Evolutionary conservation across 2,797 vertebrate species (phyloP).

Genomic region (Diplodus sargus): DNA sequence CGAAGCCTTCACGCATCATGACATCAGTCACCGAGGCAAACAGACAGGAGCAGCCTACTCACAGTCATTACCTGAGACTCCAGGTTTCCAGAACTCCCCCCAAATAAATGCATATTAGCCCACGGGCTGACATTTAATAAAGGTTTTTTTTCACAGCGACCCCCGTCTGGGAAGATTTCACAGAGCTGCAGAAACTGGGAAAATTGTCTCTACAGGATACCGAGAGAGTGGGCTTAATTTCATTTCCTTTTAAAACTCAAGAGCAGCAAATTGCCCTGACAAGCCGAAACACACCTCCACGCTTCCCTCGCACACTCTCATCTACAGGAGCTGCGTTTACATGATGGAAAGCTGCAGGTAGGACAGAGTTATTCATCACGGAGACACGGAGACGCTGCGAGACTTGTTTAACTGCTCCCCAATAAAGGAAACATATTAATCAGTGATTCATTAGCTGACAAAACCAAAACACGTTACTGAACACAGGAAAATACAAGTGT

Average conservation of each 20-base stretch:
- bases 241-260: slow-evolving; percentile 46
- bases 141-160: slow-evolving; percentile 4
- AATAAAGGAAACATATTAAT: too few relatives aligned
- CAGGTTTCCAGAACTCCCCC: background rate
- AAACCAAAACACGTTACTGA: too few relatives aligned
- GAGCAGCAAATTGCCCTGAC: slow-evolving; percentile 47
- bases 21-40: slow-evolving; percentile 39
- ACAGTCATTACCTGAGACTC: slow-evolving; percentile 29
- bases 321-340: slow-evolving; percentile 26
- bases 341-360: slow-evolving; percentile 28
- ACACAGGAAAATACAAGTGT: too few relatives aligned
- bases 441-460: too few relatives aligned
- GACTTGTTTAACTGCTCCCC: too few relatives aligned
- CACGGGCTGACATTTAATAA: slow-evolving; percentile 38
- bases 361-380: background rate
- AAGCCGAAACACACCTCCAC: slow-evolving; percentile 25
- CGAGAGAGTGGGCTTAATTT: slow-evolving; percentile 42
- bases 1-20: slow-evolving; percentile 14
- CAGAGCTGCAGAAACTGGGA: slow-evolving; percentile 42
- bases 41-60: background rate
- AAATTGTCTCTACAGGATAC: slow-evolving; percentile 58
- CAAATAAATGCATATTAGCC: slow-evolving; percentile 34
- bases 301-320: background rate
- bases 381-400: too few relatives aligned
- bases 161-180: slow-evolving; percentile 51